Evolutionary conservation across 2,888 invertebrate species (phyloP).

Genomic region (Bibio marci): DNA sequence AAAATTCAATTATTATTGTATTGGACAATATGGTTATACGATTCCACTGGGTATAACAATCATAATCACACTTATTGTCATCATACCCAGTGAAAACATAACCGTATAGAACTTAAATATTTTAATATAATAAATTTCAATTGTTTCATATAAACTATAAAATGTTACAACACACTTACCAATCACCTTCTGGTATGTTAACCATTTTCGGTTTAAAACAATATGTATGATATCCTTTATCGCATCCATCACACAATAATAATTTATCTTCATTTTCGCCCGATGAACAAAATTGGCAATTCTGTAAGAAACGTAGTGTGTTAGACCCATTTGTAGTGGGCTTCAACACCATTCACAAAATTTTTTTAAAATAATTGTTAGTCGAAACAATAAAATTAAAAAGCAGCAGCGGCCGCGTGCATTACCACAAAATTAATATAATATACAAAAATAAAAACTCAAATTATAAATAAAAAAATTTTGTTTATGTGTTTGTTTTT

Average conservation of each 20-base stretch:
- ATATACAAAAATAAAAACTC: not conserved
- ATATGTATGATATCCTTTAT: conserved; percentile 96
- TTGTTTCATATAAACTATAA: no score
- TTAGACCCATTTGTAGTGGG: conserved; percentile 8
- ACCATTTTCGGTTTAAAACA: conserved; percentile 96
- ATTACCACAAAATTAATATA: not conserved
- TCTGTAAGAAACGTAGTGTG: conserved; percentile 39
- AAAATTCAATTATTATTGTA: no score
- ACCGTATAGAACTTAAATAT: no score
- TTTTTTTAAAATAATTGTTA: conserved; percentile 3
- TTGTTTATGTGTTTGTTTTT: no score
- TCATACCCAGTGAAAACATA: no score
- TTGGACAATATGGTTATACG: no score
- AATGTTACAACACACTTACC: no score
- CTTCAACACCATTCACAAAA: conserved; percentile 7
- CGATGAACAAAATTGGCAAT: conserved; percentile 92
- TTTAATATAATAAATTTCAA: no score
- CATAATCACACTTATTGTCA: no score
- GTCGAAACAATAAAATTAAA: conserved; percentile 3
- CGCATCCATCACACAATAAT: conserved; percentile 91
- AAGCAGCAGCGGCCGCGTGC: not conserved
- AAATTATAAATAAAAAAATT: not conserved
- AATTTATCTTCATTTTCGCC: conserved; percentile 94
- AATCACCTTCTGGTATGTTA: conserved; percentile 92
- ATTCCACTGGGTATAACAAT: no score